Conservation (phyloP, 2,888 invertebrate genomes). For the Helicoverpa assulta region DNA sequence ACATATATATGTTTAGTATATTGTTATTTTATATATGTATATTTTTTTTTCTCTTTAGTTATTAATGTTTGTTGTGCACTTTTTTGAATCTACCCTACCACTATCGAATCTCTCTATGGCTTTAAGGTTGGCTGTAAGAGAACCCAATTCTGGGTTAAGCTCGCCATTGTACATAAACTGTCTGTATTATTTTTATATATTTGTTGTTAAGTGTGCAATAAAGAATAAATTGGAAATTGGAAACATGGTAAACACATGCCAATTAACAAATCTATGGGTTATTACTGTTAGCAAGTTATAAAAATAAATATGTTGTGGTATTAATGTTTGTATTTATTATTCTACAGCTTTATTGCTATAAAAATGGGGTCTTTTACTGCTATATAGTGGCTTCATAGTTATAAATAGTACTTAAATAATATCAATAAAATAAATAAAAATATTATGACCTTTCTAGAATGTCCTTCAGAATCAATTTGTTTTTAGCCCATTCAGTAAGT, state of each 20-base stretch:
- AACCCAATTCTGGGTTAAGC: too few relatives aligned
- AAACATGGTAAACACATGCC: neutral
- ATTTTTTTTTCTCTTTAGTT: too few relatives aligned
- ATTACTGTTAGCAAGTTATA: neutral
- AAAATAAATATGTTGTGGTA: neutral
- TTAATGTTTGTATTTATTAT: constrained; percentile 16
- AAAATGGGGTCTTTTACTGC: neutral
- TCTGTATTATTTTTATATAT: too few relatives aligned
- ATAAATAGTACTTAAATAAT: constrained; percentile 4
- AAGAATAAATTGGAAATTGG: too few relatives aligned
- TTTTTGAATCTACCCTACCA: too few relatives aligned
- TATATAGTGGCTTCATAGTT: constrained; percentile 7
- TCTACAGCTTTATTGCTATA: neutral
- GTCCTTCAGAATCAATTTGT: constrained; percentile 63
- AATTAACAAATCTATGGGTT: neutral
- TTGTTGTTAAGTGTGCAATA: too few relatives aligned
- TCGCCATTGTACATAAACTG: too few relatives aligned
- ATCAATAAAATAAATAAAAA: constrained; percentile 41
- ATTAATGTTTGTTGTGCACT: too few relatives aligned
- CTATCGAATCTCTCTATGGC: too few relatives aligned
- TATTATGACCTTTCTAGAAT: constrained; percentile 71
- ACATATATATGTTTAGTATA: too few relatives aligned
- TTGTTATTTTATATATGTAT: too few relatives aligned
- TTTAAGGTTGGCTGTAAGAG: too few relatives aligned
- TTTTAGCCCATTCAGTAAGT: constrained; percentile 48